Base-by-base conservation (phyloP, 2,113 vertebrate species). In the Albula goreensis region DNA sequence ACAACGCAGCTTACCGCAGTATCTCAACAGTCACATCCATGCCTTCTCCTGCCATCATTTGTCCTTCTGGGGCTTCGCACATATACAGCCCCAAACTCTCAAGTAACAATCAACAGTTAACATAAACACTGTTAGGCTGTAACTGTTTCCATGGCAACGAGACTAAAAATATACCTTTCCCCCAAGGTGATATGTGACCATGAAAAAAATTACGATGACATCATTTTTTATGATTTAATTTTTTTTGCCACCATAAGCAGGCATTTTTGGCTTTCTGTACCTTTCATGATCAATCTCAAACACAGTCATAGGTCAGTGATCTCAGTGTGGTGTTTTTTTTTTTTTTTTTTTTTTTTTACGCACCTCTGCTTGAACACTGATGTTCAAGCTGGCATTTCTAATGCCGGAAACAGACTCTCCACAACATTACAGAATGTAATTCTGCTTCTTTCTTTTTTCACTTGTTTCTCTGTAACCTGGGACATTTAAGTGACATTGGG, bases 161-260 rank as follows among this genome's bases (percentile, higher is more conserved):
- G 2, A 31, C 70, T 74, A 74, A 74, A 74, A 74, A 74, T 74
- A 74, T n/a, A 74, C 70, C 70, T 10, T 31, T 74, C 31, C 22
- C 70, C 22, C 70, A 74, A n/a, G 60, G 60, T 74, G 70, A 74
- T 31, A n/a, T 74, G 70, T 74, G 70, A 74, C 70, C 70, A 74
- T 31, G n/a, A 74, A 74, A 31, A 74, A 74, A 74, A 74, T 10
- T 25, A 10, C 25, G 5, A 74, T 31, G 70, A 74, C 70, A 22
- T 25, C 70, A 31, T n/a, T 70, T 70, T 70, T 70, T 70, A 8
- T 70, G 57, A 15, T 70, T 70, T n/a, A n/a, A 3, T 60, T 70
- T 25, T n/a, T 70, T 41, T 41, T 41, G 31, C 31, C 31, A 41
- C 31, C 31, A 41, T 41, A 41, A 41, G 31, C 31, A 41, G 31